Base-by-base conservation (phyloP, 2,888 invertebrate genomes). In the Horisme vitalbata region DNA sequence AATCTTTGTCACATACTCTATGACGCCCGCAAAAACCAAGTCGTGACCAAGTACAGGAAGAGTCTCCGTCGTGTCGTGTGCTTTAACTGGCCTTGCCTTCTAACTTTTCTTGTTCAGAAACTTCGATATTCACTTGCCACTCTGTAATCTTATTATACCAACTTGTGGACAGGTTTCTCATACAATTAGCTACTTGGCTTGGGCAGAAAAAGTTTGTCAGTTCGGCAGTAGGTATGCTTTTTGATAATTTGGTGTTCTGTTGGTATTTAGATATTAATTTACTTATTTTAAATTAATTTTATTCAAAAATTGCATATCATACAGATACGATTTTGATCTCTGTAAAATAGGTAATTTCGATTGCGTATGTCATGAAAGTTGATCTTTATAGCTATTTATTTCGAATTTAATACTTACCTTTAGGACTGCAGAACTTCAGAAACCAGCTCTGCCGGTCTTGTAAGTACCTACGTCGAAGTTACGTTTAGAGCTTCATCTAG, bases 81-180 rank as follows among this genome's bases (percentile, higher is more conserved):
- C 55, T 56, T 39, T 53, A 57, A 54, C 55, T 51, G 54, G 57
- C 59, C 59, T 60, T 57, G 55, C 53, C 57, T 61, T 57, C 59
- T 55, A 68, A 70, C 61, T 70, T 68, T 69, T 65, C 62, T 62
- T 65, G 59, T 62, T 61, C 53, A 37, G 44, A 68, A 59, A 60
- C 67, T 63, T 63, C 68, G 67, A 76, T 81, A 82, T 83, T 83
- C 83, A 81, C 78, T 83, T 63, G 71, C 65, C 43, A 48, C 69
- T 65, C 61, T 59, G 75, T 79, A 84, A 85, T 79, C 74, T 73
- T 70, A 74, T 83, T 83, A 79, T 68, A 44, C 71, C 69, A 73
- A 80, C 79, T 79, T 75, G 77, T 73, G 77, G 79, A 83, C 80
- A 80, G 77, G 72, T 75, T 71, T 73, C 74, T 82, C 75, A 78